A percentile compares a stretch with the other conserved stretches of the same genome.
These are phyloP conservation scores for Sphecodes monilicornis DNA, from an alignment of 2,888 invertebrate species.

Conservation along the genomic window DNA sequence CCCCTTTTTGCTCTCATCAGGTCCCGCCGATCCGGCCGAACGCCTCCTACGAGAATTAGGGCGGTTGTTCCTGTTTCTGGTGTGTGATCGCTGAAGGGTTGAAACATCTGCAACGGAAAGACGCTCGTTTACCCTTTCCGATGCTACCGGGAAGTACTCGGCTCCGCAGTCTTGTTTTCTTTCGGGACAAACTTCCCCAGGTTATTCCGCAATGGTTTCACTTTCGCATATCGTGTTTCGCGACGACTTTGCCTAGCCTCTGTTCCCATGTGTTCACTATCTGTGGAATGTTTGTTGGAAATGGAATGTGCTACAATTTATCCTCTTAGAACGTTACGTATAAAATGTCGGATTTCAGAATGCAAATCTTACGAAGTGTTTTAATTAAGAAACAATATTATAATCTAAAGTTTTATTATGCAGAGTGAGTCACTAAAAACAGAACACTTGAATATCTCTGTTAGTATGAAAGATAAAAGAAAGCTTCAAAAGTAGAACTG, in stretches of 20 bases:
- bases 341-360: too few relatives aligned
- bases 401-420: too few relatives aligned
- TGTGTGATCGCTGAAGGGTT: slow-evolving; percentile 37
- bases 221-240: slow-evolving; percentile 15
- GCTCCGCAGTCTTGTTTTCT: neutral
- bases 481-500: too few relatives aligned
- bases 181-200: neutral
- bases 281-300: neutral
- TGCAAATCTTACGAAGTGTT: too few relatives aligned
- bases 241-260: neutral
- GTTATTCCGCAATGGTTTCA: neutral
- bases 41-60: slow-evolving; percentile 40
- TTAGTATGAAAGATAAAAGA: too few relatives aligned
- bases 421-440: too few relatives aligned
- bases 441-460: too few relatives aligned
- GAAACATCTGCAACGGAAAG: slow-evolving; percentile 54
- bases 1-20: slow-evolving; percentile 64
- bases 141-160: slow-evolving; percentile 19
- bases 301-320: neutral
- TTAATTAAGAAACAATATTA: too few relatives aligned
- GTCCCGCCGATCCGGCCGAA: slow-evolving; percentile 45
- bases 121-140: slow-evolving; percentile 51
- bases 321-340: too few relatives aligned
- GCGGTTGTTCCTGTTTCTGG: slow-evolving; percentile 35
- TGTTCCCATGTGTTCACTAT: neutral